Conservation (phyloP, 2,113 vertebrate genomes). For the Zosterops borbonicus region DNA sequence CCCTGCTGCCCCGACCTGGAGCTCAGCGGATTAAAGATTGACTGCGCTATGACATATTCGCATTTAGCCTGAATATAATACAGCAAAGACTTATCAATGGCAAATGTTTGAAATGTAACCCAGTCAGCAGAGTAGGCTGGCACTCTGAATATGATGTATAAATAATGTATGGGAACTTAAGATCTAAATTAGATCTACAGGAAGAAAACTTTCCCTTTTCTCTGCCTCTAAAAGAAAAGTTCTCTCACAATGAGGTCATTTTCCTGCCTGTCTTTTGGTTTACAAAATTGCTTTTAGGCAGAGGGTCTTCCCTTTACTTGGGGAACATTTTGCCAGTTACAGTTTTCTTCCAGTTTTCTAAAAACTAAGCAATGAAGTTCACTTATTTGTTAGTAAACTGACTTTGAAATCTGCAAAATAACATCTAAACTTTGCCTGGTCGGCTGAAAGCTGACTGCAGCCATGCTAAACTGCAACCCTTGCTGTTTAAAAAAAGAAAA, state of each 20-base stretch:
- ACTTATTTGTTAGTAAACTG: slow-evolving; percentile 8
- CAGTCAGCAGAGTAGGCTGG: background rate
- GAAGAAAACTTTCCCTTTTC: slow-evolving; percentile 49
- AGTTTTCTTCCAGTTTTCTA: background rate
- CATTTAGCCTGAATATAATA: slow-evolving; percentile 54
- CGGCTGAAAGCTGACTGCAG: background rate
- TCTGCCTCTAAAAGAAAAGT: slow-evolving; percentile 47
- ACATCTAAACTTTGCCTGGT: background rate
- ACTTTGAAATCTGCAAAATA: slow-evolving; percentile 21
- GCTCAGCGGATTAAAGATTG: slow-evolving; percentile 57
- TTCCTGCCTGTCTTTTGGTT: slow-evolving; percentile 7
- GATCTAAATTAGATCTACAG: slow-evolving; percentile 52
- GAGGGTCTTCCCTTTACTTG: slow-evolving; percentile 1
- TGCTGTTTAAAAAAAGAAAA: background rate
- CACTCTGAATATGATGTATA: slow-evolving; percentile 53
- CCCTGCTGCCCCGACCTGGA: slow-evolving; percentile 44
- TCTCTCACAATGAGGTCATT: slow-evolving; percentile 9
- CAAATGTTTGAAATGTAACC: slow-evolving; percentile 65
- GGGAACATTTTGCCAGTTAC: background rate
- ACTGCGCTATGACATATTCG: slow-evolving; percentile 54
- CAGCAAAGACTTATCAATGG: slow-evolving; percentile 55
- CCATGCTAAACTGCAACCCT: background rate
- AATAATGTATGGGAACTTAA: slow-evolving; percentile 47
- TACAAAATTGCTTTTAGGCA: slow-evolving; percentile 32
- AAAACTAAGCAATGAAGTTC: background rate